Base-by-base conservation (phyloP, 2,797 vertebrate species). In the Gymnocypris eckloni region DNA sequence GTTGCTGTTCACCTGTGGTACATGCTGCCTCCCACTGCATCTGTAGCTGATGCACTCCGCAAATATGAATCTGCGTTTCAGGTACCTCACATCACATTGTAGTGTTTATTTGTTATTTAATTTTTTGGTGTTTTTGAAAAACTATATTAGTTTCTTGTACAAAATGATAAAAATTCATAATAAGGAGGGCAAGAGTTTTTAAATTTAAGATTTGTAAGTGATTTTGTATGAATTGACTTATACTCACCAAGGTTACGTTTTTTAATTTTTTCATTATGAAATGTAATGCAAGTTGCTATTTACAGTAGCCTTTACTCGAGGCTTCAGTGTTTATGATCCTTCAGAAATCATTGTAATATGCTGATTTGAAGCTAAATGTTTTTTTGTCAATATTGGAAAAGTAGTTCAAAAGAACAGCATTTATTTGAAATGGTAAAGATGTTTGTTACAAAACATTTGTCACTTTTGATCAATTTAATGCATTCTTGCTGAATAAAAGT, bases 1-100 rank as follows among this genome's bases (percentile, higher is more conserved):
- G 1, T 98, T 6, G 98, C 96, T 0, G 86, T 99, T 7, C 98
- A 99, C 88, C 96, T 99, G 15, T 99, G 98, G 98, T 99, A 97
- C 94, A 96, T 98, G 93, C 93, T 99, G 83, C 97, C 98, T 0
- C 97, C 98, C 0, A 98, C 97, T 0, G 97, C 97, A 9, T 97
- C 98, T 0, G 96, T 98, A 83, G 96, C 98, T 39, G 95, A 94
- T 73, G 96, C 97, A 0, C 97, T 99, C 0, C 79, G 89, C 83
- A 93, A 94, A 92, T 99, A 99, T 0, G 96, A 98, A 90, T 90
- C 90, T 0, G 97, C 98, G 0, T 99, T 99, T 86, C 95, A 97
- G 97, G 98, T 98, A 82, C 2, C 4, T 41, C 37, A n/a, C 25
- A 1, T 41, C 54, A 45, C 6, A 11, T 0, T 39, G 7, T 16